A percentile compares a stretch with the other conserved stretches of the same genome.
Conservation (phyloP, 92 coral and sea anemone species). For the Parazoanthus darwini region DNA sequence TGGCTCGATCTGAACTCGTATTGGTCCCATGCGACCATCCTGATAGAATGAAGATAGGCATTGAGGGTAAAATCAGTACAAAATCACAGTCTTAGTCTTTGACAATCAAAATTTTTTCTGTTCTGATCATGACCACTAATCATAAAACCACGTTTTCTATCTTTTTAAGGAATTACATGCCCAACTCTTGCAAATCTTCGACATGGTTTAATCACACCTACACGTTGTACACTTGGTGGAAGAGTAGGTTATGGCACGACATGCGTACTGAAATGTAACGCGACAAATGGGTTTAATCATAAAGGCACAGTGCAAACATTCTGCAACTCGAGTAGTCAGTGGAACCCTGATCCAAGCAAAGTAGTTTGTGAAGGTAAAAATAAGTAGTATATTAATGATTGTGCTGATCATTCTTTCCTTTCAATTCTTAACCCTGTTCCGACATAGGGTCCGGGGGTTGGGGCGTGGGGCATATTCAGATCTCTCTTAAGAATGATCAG, state of each 20-base stretch:
- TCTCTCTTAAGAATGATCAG: no score
- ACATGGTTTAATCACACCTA: background rate
- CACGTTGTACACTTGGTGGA: background rate
- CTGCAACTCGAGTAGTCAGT: background rate
- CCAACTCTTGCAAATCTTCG: background rate
- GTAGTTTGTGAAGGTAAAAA: background rate
- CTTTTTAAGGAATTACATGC: background rate
- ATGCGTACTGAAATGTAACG: background rate
- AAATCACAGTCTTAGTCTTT: no score
- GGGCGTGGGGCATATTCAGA: background rate
- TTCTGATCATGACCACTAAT: no score
- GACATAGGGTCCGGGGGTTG: background rate
- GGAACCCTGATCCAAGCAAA: background rate
- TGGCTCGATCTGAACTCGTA: no score
- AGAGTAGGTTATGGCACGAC: background rate
- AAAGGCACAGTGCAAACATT: background rate
- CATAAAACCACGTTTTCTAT: no score
- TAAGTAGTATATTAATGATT: background rate
- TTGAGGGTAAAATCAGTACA: no score
- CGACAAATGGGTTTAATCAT: background rate
- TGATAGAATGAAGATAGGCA: no score
- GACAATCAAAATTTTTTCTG: no score
- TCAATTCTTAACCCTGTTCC: background rate
- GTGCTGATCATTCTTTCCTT: background rate
- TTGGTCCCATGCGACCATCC: no score